Base-by-base conservation (phyloP, 2,797 vertebrate genomes). In the Cossypha dichroa region DNA sequence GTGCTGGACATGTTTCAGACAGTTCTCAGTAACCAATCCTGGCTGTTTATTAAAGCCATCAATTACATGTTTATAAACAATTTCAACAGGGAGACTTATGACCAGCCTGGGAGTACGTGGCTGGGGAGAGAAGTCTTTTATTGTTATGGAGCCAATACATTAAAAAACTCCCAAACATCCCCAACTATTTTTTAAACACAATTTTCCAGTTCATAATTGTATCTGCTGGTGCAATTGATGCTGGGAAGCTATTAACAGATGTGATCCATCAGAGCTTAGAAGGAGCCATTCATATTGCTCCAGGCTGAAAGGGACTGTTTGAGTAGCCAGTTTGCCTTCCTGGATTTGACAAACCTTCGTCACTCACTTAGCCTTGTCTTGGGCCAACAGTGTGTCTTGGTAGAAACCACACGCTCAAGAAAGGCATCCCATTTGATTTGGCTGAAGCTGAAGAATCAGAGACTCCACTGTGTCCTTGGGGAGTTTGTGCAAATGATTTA, bases 161-260 rank as follows among this genome's bases (percentile, higher is more conserved):
- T 22, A 33, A 86, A 86, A 93, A 85, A 25, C 20, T 0, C 3
- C 4, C 26, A 81, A 48, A 36, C 15, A 51, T 38, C 69, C n/a
- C 20, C 52, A 88, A 18, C 11, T 77, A 41, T 78, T 75, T 82
- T 91, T 93, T 38, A 34, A 93, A 91, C 49, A 75, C 59, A 46
- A 0, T 96, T 94, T 96, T 92, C 86, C 52, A 90, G 76, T 81
- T 92, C 43, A 34, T 88, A 90, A 88, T 95, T 93, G 38, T 84
- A 75, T 96, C 88, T 90, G 54, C 69, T 90, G 88, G 73, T 92
- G 40, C 51, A 84, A 3, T 66, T 93, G 90, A 87, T 92, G 59
- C 92, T 90, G 83, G 86, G 90, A 95, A 86, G 82, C 66, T 91
- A 80, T 93, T 93, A 91, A 80, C 82, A 97, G 74, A 96, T 96